These are phyloP conservation scores for Heteromurus nitidus DNA, from an alignment of 2,888 invertebrate species.

Conservation along the genomic window DNA sequence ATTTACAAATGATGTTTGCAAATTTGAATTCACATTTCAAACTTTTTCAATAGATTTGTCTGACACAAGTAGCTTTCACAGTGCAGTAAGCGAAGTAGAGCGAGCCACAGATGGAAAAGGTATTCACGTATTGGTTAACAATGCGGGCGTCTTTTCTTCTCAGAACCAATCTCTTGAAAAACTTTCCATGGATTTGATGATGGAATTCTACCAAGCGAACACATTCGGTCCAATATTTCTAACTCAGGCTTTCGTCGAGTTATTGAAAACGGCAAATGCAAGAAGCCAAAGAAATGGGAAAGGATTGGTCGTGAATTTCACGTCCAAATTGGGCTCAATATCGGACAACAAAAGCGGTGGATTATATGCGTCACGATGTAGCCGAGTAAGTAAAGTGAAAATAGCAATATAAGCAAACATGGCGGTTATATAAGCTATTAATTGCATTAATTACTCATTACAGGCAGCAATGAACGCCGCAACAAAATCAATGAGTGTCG, in stretches of 20 bases:
- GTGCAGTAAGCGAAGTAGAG: conserved; percentile 79
- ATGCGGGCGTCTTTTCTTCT: conserved; percentile 84
- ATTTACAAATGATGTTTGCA: no score
- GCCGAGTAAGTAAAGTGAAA: conserved; percentile 83
- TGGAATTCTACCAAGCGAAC: conserved; percentile 84
- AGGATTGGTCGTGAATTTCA: conserved; percentile 83
- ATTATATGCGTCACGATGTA: conserved; percentile 88
- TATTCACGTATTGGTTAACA: conserved; percentile 90
- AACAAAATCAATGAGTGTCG: conserved; percentile 88
- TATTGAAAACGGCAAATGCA: conserved; percentile 36
- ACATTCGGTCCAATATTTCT: conserved; percentile 88
- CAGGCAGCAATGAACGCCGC: conserved; percentile 91
- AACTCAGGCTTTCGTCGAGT: conserved; percentile 79
- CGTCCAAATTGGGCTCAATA: conserved; percentile 87
- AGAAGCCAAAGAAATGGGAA: neutral
- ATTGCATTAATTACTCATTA: conserved; percentile 74
- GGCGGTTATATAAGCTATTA: no score
- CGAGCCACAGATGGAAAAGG: conserved; percentile 82
- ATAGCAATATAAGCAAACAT: no score
- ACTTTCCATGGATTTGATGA: conserved; percentile 83
- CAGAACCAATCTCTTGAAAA: conserved; percentile 84
- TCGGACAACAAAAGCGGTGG: conserved; percentile 84
- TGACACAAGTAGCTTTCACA: conserved; percentile 77
- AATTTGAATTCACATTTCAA: no score
- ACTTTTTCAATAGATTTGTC: conserved; percentile 26